Evolutionary conservation across 2,888 invertebrate genomes (phyloP), one percentile per base, ranked within the genome.

Genomic region (Mesochorus sp.): DNA sequence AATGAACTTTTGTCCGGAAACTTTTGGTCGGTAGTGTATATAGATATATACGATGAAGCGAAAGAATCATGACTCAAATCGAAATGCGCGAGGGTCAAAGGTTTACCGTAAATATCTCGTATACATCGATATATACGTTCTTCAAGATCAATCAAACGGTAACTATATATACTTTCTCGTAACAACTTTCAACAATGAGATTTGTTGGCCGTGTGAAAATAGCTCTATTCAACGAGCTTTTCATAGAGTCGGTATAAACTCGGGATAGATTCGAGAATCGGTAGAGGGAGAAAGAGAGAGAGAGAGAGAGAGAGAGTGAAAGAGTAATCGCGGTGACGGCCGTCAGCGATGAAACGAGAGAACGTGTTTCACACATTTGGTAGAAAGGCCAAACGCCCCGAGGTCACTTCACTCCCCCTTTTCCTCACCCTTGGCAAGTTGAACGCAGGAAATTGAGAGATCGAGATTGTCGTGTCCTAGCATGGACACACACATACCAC

Each of bases 221-320:
- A 24, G 61, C 17, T n/a, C 19, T 44, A 31, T 53, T 68, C 37
- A 62, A 14, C 26, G n/a, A 42, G 21, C 28, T 4, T 67, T 59
- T 74, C 34, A 17, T n/a, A n/a, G n/a, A n/a, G 34, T 53, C 73
- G 39, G 44, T 57, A 31, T 61, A 37, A 57, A n/a, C 14, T 31
- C 42, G 51, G 39, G 34, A 59, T 61, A 21, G 55, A 70, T 62
- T 44, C 10, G 21, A 21, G 14, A 17, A 49, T 34, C 31, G 57
- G 42, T 14, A 74, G 70, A 72, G 75, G 76, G 67, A 12, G 21
- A 81, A 21, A 51, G 21, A 66, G 70, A 80, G 81, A 80, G 79
- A 10, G 28, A 37, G 79, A 73, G 80, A 77, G 79, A 80, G 74
- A 73, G 62, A 59, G 44, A 74, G 78, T 76, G 78, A 57, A 80